phyloP scores from a whole-genome alignment of 2,113 vertebrate genomes.

The Actinemys pallida region DNA sequence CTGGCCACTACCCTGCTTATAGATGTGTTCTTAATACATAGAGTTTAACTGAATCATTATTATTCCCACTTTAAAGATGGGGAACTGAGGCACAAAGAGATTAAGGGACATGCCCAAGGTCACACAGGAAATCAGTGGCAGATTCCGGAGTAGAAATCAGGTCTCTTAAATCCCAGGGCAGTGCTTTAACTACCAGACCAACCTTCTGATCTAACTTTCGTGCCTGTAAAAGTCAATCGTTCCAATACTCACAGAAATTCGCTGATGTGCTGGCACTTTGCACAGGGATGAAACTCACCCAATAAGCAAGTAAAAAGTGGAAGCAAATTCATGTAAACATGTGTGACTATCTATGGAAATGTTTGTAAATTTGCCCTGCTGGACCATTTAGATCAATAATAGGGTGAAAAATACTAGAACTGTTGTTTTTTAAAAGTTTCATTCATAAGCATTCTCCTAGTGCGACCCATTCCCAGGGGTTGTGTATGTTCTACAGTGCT shows the following conservation, averaged over 20 bases:
- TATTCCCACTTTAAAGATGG: neutral
- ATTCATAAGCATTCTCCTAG: neutral
- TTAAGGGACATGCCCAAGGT: neutral
- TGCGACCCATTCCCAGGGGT: conserved; percentile 61
- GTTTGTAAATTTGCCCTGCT: neutral
- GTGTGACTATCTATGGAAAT: neutral
- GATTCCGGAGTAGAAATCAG: neutral
- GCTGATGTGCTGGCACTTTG: neutral
- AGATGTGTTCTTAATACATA: neutral
- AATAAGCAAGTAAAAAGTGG: neutral
- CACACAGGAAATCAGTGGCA: neutral
- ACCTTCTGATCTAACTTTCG: neutral
- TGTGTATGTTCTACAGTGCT: conserved; percentile 15
- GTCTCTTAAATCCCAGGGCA: neutral
- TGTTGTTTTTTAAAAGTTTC: neutral
- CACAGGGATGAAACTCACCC: neutral
- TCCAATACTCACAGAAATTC: neutral
- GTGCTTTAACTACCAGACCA: neutral
- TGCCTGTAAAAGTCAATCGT: neutral
- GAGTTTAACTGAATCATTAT: neutral
- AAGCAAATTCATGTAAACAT: neutral
- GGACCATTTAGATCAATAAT: neutral
- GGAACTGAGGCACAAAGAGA: neutral
- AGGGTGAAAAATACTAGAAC: neutral
- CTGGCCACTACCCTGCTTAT: neutral